phyloP scores from a whole-genome alignment of 2,888 invertebrate genomes.

The Argyresthia goedartella region DNA sequence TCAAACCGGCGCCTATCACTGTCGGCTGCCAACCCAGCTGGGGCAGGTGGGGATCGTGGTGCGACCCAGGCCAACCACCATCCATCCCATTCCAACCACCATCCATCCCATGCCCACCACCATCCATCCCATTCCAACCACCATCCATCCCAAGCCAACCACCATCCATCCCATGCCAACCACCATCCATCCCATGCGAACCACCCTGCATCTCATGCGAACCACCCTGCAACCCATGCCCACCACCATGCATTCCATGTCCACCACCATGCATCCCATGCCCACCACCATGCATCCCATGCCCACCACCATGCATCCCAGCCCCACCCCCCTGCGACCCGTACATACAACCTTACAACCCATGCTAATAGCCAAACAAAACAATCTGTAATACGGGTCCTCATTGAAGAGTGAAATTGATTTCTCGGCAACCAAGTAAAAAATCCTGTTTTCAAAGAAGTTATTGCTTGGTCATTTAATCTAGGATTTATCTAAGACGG shows the following conservation, averaged over 20 bases:
- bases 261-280: background rate
- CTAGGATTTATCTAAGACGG: background rate
- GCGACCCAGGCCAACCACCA: too few relatives aligned
- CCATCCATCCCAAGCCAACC: too few relatives aligned
- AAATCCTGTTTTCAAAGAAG: background rate
- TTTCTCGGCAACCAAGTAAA: background rate
- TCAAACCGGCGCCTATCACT: conserved; percentile 31
- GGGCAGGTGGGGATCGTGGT: too few relatives aligned
- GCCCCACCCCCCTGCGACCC: conserved; percentile 3
- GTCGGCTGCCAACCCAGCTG: conserved; percentile 10
- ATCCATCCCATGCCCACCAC: too few relatives aligned
- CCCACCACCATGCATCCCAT: conserved; percentile 1
- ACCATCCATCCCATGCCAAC: conserved; percentile 5
- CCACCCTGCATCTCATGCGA: background rate
- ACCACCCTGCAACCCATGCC: background rate
- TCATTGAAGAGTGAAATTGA: background rate
- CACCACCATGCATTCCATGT: background rate
- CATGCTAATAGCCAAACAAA: background rate
- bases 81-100: too few relatives aligned
- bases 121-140: too few relatives aligned
- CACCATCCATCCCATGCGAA: background rate
- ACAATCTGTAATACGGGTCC: background rate
- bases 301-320: conserved; percentile 3
- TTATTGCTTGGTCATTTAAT: background rate
- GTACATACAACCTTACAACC: background rate